Conservation (phyloP, 2,113 vertebrate genomes). For the Egretta garzetta region DNA sequence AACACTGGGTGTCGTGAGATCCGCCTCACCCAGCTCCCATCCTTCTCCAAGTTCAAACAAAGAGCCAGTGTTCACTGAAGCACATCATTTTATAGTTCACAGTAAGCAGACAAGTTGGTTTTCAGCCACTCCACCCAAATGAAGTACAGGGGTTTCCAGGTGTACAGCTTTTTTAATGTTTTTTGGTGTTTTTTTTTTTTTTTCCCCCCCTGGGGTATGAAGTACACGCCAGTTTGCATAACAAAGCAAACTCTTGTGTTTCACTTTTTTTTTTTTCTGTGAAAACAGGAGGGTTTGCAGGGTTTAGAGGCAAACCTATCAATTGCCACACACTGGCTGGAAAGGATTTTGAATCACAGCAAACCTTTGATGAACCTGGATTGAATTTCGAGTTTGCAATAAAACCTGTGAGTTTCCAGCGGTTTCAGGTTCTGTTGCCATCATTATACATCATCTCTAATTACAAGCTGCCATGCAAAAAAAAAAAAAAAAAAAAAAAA, state of each 20-base stretch:
- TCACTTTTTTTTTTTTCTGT: background rate
- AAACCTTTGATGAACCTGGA: conserved; percentile 30
- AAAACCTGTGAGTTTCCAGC: conserved; percentile 30
- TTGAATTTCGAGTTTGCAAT: conserved; percentile 39
- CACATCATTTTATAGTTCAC: background rate
- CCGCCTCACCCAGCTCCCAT: background rate
- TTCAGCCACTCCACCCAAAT: background rate
- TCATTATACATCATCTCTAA: background rate
- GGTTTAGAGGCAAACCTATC: background rate
- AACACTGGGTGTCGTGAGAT: background rate
- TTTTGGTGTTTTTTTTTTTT: background rate
- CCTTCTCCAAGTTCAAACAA: conserved; percentile 13
- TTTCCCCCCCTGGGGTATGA: background rate
- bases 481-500: background rate
- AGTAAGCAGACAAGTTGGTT: background rate
- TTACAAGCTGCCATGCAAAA: background rate
- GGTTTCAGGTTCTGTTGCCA: conserved; percentile 28
- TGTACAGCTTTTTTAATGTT: background rate
- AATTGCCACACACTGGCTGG: background rate
- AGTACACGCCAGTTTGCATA: background rate
- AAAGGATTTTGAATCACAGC: conserved; percentile 54
- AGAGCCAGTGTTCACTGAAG: conserved; percentile 22
- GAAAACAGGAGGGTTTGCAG: background rate
- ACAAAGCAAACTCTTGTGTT: background rate
- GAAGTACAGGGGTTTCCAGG: background rate